These are phyloP conservation scores for Acanthisitta chloris DNA, from an alignment of 2,113 vertebrate genomes.

Conservation along the genomic window DNA sequence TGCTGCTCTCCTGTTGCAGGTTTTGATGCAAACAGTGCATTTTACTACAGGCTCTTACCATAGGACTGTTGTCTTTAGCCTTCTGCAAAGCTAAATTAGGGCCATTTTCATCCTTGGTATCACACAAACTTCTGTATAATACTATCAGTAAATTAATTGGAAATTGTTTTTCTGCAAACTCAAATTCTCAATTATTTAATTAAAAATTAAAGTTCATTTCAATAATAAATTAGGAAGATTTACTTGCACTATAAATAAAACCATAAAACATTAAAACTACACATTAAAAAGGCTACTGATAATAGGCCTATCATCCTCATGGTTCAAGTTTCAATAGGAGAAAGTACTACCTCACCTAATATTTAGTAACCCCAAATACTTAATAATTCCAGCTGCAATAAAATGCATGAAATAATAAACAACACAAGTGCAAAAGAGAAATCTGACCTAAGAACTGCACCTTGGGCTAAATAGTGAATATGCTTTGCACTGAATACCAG, in stretches of 20 bases:
- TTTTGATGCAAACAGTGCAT: background rate
- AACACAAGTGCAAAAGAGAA: background rate
- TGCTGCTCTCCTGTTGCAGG: background rate
- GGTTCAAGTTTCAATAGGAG: background rate
- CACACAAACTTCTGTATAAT: background rate
- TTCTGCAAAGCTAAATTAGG: background rate
- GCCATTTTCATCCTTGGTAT: background rate
- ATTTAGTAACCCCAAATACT: background rate
- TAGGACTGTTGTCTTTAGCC: background rate
- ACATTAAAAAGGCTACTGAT: background rate
- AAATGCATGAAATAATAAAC: background rate
- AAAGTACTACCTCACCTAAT: background rate
- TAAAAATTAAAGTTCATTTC: background rate
- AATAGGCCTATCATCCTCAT: background rate
- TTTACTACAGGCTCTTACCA: background rate
- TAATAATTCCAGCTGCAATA: background rate
- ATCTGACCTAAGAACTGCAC: background rate
- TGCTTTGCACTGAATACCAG: background rate
- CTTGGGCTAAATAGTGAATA: background rate
- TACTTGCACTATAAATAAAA: background rate
- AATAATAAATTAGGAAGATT: background rate
- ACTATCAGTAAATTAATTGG: background rate
- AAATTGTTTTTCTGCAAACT: background rate
- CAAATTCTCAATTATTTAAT: background rate
- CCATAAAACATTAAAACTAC: background rate